A percentile compares a stretch with the other conserved stretches of the same genome.
These are phyloP conservation scores for Philopedon plagiatum DNA, from an alignment of 2,888 invertebrate species.

Conservation along the genomic window DNA sequence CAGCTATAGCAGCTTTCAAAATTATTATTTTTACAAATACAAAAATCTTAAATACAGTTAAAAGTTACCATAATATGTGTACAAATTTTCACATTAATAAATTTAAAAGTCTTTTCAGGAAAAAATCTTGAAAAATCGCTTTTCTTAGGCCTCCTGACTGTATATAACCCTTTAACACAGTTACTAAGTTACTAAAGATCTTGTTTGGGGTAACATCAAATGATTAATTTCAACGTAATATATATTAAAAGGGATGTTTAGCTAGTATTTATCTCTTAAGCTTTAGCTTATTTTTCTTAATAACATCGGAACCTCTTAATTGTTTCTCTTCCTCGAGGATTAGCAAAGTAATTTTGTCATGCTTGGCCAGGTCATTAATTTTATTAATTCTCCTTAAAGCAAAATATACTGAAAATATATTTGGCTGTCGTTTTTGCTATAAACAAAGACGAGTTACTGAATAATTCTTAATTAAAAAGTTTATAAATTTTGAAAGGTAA, in stretches of 20 bases:
- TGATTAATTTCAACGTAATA: slow-evolving; percentile 5
- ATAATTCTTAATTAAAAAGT: neutral
- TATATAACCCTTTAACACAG: neutral
- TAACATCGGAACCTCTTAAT: slow-evolving; percentile 21
- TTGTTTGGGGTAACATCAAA: neutral
- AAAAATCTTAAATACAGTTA: no score
- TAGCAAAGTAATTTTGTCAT: slow-evolving; percentile 22
- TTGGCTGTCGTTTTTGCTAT: slow-evolving; percentile 3
- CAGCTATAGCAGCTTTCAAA: no score
- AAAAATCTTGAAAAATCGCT: no score
- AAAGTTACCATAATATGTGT: no score
- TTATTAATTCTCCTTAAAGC: slow-evolving; percentile 14
- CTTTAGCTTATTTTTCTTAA: slow-evolving; percentile 16
- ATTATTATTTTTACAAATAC: no score
- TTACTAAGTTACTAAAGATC: neutral
- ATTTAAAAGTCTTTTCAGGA: no score
- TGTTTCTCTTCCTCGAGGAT: slow-evolving; percentile 23
- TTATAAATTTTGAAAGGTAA: no score
- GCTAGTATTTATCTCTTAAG: neutral
- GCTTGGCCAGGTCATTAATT: slow-evolving; percentile 26
- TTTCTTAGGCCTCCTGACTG: no score
- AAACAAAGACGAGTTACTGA: slow-evolving; percentile 2
- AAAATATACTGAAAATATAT: slow-evolving; percentile 14
- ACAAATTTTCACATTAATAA: no score
- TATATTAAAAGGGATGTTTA: neutral